Conservation (phyloP, 2,888 invertebrate species). For the Thymelicus lineola region DNA sequence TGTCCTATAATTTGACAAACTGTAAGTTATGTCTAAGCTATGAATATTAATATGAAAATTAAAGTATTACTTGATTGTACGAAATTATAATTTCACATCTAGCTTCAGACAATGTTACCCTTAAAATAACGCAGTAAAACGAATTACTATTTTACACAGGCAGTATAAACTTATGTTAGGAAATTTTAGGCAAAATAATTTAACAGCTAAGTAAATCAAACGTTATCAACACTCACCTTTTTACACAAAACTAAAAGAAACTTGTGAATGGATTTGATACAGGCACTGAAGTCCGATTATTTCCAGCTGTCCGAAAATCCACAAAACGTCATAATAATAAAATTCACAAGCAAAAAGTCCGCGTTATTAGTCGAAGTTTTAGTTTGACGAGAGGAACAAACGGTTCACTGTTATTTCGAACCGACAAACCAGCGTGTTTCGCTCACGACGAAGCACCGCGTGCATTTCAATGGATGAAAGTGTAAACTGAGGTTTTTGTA, state of each 20-base stretch:
- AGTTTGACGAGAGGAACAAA: constrained; percentile 65
- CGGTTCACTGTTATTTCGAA: constrained; percentile 70
- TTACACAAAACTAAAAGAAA: constrained; percentile 26
- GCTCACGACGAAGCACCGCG: constrained; percentile 76
- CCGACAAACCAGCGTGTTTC: constrained; percentile 67
- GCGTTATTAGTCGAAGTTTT: constrained; percentile 62
- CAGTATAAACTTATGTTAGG: neutral
- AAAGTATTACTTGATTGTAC: neutral
- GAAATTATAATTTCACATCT: neutral
- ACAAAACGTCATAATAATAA: constrained; percentile 48
- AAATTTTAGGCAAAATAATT: too few species aligned
- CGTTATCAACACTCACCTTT: constrained; percentile 12
- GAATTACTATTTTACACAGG: neutral
- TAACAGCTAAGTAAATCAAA: neutral
- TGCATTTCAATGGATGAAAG: constrained; percentile 84
- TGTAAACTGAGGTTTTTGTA: constrained; percentile 83
- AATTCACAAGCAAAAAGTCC: constrained; percentile 52
- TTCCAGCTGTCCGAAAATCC: constrained; percentile 40
- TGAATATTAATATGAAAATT: neutral
- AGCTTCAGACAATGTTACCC: too few species aligned
- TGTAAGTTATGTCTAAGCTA: constrained; percentile 4
- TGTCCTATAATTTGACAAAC: constrained; percentile 24
- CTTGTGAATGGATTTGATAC: neutral
- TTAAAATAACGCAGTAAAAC: too few species aligned
- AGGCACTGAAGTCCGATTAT: constrained; percentile 11